These are phyloP conservation scores for Rousettus madagascariensis DNA, from an alignment of 2,797 vertebrate species.

Conservation along the genomic window DNA sequence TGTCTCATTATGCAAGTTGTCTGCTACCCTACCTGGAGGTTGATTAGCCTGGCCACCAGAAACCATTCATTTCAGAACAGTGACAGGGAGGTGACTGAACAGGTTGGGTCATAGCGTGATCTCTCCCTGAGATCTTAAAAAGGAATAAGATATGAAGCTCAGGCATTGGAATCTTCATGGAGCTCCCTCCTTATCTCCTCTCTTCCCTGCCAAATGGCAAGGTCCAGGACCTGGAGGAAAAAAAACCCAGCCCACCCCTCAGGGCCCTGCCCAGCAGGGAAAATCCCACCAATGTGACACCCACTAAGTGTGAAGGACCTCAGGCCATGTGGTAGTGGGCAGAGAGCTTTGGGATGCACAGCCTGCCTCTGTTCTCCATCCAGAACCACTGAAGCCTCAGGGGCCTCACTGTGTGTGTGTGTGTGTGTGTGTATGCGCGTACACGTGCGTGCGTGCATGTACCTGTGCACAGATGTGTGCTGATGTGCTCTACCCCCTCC, in stretches of 20 bases:
- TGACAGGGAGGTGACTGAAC: neutral
- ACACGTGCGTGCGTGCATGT: too few species aligned
- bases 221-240: neutral
- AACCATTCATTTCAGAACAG: neutral
- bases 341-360: neutral
- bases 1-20: neutral
- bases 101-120: neutral
- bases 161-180: neutral
- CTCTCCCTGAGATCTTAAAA: neutral
- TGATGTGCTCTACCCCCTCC: neutral
- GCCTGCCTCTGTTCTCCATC: neutral
- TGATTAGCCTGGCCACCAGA: neutral
- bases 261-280: neutral
- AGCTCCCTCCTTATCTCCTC: neutral
- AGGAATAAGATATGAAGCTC: neutral
- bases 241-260: neutral
- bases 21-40: neutral
- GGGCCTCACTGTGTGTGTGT: neutral
- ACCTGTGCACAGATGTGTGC: neutral
- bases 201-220: slow-evolving; percentile 46
- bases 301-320: neutral
- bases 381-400: neutral
- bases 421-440: neutral
- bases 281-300: neutral
- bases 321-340: neutral